Percentiles rank a stretch among this genome's conserved stretches.
Evolutionary conservation across 1,140 invertebrate species (phyloP).

Genomic region (Drosophila leontia): DNA sequence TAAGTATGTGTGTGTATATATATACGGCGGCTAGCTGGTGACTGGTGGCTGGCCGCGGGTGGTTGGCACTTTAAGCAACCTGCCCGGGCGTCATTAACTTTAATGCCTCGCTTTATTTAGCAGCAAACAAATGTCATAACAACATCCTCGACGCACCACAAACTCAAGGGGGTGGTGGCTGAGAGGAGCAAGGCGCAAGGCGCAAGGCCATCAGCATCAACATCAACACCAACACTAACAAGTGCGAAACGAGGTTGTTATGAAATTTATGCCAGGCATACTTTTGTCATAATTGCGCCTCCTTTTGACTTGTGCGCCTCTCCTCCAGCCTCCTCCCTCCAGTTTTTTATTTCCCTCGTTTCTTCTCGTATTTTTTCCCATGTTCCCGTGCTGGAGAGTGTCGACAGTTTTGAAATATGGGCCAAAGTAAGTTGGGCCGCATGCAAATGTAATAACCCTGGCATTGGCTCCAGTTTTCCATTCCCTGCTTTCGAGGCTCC

Average conservation of each 20-base stretch:
- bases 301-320: constrained; percentile 67
- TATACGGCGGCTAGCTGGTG: constrained; percentile 23
- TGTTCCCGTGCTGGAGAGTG: constrained; percentile 51
- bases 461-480: constrained; percentile 30
- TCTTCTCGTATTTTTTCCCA: constrained; percentile 28
- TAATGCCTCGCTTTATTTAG: constrained; percentile 80
- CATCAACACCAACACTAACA: constrained; percentile 59
- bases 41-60: constrained; percentile 58
- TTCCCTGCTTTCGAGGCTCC: neutral
- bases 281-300: constrained; percentile 82
- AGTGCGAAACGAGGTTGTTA: constrained; percentile 72
- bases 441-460: constrained; percentile 75
- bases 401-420: constrained; percentile 81
- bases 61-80: constrained; percentile 81
- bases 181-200: constrained; percentile 11
- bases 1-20: constrained; percentile 32
- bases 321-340: constrained; percentile 29
- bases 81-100: constrained; percentile 81
- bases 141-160: constrained; percentile 53
- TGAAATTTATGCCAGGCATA: constrained; percentile 80
- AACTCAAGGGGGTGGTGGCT: constrained; percentile 15
- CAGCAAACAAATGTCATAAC: constrained; percentile 83
- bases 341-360: constrained; percentile 12
- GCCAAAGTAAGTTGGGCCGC: constrained; percentile 53
- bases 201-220: constrained; percentile 39